Percentiles rank a stretch among this genome's conserved stretches.
Conservation (phyloP, 2,888 invertebrate genomes). For the Parnassius glacialis region DNA sequence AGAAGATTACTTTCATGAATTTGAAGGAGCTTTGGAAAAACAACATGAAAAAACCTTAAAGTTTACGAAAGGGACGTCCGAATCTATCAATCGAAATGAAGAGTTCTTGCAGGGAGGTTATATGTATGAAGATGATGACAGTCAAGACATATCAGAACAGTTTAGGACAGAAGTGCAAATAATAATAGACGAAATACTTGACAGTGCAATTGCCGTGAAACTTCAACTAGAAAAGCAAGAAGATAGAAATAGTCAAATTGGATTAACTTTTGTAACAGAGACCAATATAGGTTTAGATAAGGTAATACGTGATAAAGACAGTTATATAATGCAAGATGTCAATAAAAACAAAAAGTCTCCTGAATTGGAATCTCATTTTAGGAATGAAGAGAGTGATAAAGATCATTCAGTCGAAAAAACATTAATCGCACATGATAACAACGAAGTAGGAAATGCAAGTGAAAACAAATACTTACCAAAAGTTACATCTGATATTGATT, state of each 20-base stretch:
- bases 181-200: constrained; percentile 15
- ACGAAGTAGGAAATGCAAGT: too few relatives aligned
- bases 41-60: not conserved
- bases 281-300: not conserved
- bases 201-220: constrained; percentile 2
- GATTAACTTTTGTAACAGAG: not conserved
- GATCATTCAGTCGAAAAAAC: too few relatives aligned
- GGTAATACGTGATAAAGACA: not conserved
- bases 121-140: not conserved
- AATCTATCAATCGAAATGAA: not conserved
- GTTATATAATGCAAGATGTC: not conserved
- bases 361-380: too few relatives aligned
- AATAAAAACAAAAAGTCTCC: not conserved
- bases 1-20: not conserved
- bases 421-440: too few relatives aligned
- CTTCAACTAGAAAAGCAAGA: constrained; percentile 6
- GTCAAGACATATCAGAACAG: constrained; percentile 6
- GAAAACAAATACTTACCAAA: too few relatives aligned
- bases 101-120: not conserved
- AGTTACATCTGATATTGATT: too few relatives aligned
- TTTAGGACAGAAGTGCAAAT: constrained; percentile 7
- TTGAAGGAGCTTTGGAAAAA: not conserved
- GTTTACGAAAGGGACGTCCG: too few relatives aligned
- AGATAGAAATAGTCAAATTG: not conserved
- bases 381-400: not conserved